phyloP scores from a whole-genome alignment of 2,888 invertebrate genomes.

The Caenorhabditis sp. region DNA sequence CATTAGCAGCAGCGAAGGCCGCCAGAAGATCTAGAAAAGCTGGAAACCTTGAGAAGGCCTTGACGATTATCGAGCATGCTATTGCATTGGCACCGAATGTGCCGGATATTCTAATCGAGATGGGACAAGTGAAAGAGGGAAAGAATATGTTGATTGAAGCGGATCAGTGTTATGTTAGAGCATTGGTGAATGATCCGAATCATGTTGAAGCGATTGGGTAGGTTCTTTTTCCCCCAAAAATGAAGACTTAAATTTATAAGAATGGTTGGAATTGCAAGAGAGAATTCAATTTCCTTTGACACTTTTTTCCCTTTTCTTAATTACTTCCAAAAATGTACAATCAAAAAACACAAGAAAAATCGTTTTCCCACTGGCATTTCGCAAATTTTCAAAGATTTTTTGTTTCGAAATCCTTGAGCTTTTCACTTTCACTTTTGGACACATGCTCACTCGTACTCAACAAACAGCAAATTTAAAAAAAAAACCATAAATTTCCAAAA shows the following conservation, averaged over 20 bases:
- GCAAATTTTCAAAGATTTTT: background rate
- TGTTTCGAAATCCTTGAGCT: conserved; percentile 3
- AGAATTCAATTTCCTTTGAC: too few species aligned
- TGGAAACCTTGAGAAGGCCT: conserved; percentile 61
- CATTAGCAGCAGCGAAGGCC: conserved; percentile 59
- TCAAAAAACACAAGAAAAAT: too few species aligned
- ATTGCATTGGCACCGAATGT: conserved; percentile 88
- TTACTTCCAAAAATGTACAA: too few species aligned
- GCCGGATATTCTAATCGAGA: conserved; percentile 86
- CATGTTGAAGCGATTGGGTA: conserved; percentile 74
- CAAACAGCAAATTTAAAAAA: background rate
- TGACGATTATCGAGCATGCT: conserved; percentile 80
- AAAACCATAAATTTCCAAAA: background rate
- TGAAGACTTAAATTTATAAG: too few species aligned
- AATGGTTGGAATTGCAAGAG: too few species aligned
- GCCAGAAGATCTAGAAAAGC: conserved; percentile 53
- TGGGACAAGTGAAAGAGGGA: conserved; percentile 32
- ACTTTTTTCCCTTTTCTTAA: too few species aligned
- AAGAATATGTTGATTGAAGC: conserved; percentile 82
- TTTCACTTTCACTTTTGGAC: too few species aligned
- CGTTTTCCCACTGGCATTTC: background rate
- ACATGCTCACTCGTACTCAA: too few species aligned
- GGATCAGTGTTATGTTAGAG: conserved; percentile 85
- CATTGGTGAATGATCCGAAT: conserved; percentile 83
- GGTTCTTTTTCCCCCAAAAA: conserved; percentile 6